Evolutionary conservation across 2,113 vertebrate species (phyloP).

Genomic region (Megaptera novaeangliae): DNA sequence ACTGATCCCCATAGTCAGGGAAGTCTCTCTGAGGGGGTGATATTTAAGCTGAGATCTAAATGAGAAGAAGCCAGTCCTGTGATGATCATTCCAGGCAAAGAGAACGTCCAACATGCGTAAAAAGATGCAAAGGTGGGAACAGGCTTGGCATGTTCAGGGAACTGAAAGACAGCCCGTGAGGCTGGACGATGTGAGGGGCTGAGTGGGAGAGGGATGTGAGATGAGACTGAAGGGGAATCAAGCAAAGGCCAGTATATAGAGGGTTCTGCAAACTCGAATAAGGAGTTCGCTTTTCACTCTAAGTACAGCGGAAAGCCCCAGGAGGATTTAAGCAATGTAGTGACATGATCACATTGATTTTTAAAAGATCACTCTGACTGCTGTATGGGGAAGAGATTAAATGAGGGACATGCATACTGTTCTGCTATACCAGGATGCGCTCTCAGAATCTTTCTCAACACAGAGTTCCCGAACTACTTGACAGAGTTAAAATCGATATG

Average conservation of each 20-base stretch:
- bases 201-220: not conserved
- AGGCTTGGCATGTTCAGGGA: not conserved
- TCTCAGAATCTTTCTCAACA: not conserved
- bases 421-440: not conserved
- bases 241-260: not conserved
- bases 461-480: not conserved
- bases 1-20: not conserved
- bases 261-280: not conserved
- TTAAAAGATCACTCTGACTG: not conserved
- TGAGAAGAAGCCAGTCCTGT: not conserved
- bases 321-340: not conserved
- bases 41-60: not conserved
- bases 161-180: not conserved
- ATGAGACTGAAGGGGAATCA: not conserved
- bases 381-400: not conserved
- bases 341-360: slow-evolving; percentile 11
- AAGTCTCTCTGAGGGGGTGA: not conserved
- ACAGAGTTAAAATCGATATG: not conserved
- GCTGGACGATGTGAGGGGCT: not conserved
- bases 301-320: not conserved
- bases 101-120: not conserved
- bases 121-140: not conserved
- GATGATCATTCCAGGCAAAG: not conserved
- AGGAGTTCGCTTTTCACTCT: not conserved
- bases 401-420: not conserved